Percentiles rank a stretch among this genome's conserved stretches.
phyloP scores from a whole-genome alignment of 2,888 invertebrate species.

The Miltochrista miniata region DNA sequence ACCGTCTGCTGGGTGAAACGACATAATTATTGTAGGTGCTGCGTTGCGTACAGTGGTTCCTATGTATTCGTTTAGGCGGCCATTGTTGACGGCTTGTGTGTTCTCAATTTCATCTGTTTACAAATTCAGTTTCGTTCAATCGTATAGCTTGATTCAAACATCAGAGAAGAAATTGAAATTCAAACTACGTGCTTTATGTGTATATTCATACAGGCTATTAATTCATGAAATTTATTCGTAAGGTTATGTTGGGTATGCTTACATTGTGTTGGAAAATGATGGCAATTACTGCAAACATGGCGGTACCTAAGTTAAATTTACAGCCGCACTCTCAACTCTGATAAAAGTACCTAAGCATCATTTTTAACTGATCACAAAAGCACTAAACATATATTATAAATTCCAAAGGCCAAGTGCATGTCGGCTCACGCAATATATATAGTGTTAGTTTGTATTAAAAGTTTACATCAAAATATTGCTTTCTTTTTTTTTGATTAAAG shows the following conservation, averaged over 20 bases:
- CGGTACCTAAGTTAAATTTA: no score
- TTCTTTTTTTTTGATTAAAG: no score
- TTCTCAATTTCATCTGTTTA: constrained; percentile 18
- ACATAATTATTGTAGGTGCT: constrained; percentile 50
- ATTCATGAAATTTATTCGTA: not conserved
- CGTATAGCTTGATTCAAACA: not conserved
- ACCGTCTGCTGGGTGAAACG: constrained; percentile 59
- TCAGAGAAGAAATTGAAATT: not conserved
- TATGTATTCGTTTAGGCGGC: constrained; percentile 45
- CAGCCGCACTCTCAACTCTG: no score
- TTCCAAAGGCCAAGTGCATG: no score
- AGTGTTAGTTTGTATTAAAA: no score
- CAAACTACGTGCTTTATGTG: not conserved
- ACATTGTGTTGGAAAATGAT: not conserved
- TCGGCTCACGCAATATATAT: no score
- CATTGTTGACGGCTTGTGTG: constrained; percentile 26
- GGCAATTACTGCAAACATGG: no score
- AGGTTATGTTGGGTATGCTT: not conserved
- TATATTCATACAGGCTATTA: not conserved
- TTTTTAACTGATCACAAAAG: no score
- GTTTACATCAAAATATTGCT: no score
- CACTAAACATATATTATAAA: no score
- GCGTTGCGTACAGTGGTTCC: constrained; percentile 41
- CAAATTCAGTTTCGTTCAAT: constrained; percentile 12
- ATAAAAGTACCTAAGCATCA: no score